Evolutionary conservation across 2,797 vertebrate species (phyloP).

Genomic region (Neosilurus hyrtlii): DNA sequence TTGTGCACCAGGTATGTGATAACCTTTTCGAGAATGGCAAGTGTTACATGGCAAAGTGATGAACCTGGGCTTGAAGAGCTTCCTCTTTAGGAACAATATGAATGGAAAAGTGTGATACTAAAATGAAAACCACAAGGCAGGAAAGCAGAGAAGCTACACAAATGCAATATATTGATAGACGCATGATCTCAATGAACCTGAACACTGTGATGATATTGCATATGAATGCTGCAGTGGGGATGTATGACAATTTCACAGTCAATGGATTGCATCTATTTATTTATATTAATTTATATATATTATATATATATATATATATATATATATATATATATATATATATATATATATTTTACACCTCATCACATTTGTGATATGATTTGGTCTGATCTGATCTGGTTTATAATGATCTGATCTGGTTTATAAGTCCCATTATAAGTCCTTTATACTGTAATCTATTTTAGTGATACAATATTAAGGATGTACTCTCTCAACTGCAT

Average conservation of each 20-base stretch:
- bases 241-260: neutral
- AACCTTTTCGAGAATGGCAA: constrained; percentile 28
- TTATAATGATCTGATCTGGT: too few species aligned
- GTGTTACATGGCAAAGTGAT: constrained; percentile 15
- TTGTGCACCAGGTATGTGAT: constrained; percentile 18
- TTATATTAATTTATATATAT: too few species aligned
- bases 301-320: too few species aligned
- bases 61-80: neutral
- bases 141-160: neutral
- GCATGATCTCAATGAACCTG: neutral
- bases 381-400: too few species aligned
- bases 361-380: neutral
- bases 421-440: neutral
- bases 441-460: neutral
- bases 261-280: constrained; percentile 12
- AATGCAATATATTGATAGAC: neutral
- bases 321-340: too few species aligned
- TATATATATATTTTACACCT: neutral
- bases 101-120: neutral
- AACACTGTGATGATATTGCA: neutral
- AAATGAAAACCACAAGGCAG: neutral
- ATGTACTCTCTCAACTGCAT: neutral
- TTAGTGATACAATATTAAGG: neutral
- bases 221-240: neutral
- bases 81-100: neutral